Base-by-base conservation (phyloP, 2,113 vertebrate genomes). In the Ctenodactylus gundi region DNA sequence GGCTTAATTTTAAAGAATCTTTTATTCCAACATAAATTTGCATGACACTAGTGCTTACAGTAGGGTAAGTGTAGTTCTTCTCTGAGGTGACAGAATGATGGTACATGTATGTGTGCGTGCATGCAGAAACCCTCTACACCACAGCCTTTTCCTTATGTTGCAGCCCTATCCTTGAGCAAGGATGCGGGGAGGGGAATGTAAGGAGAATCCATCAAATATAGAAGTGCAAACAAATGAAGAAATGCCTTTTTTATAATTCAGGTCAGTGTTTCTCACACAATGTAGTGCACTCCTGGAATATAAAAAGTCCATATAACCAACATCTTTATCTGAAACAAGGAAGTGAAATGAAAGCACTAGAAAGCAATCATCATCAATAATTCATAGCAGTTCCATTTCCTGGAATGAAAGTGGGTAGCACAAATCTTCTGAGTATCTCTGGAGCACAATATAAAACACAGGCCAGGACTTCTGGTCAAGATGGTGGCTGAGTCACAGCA, bases 291-390 rank as follows among this genome's bases (percentile, higher is more conserved):
- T 87, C 57, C 41, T 73, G 20, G 57, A 34, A 88, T 44, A 49
- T 67, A 92, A 95, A 95, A 95, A 73, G 46, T 80, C 65, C 72
- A 95, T 93, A 88, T 95, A 87, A 90, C 62, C 46, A 80, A 94
- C 93, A 95, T 64, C 44, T 36, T 93, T 85, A 67, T 85, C 73
- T 95, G 95, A 95, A 95, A 90, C 81, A 85, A 87, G 94, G 93
- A 95, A 27, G 44, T 85, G 34, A 93, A 93, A 92, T 95, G 86
- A 96, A 96, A 96, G 88, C 67, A 88, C 93, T 90, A 90, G 77
- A 95, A 97, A 88, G 90, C 76, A 60, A 91, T 96, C 89, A 90
- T 51, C 90, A 92, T 95, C 92, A 97, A 97, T 97, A 97, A 97
- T 97, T 96, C 95, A 97, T 88, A 83, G 67, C n/a, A 93, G 44